phyloP scores from a whole-genome alignment of 2,888 invertebrate species.

The Orthonevra nobilis region DNA sequence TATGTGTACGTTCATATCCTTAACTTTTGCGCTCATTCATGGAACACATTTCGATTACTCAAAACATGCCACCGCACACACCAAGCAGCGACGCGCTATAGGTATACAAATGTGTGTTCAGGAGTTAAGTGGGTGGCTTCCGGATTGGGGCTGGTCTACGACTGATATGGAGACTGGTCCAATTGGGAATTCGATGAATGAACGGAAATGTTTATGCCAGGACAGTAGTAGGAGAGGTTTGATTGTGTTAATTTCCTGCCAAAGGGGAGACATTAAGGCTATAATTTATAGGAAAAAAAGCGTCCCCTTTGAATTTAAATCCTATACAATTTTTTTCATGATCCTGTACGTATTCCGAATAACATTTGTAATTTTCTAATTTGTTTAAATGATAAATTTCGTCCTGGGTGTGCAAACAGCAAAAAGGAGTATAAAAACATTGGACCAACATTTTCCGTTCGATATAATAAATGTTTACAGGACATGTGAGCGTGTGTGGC shows the following conservation, averaged over 20 bases:
- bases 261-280: slow-evolving; percentile 57
- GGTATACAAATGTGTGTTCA: slow-evolving; percentile 3
- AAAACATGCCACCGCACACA: slow-evolving; percentile 44
- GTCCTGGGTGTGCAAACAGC: not conserved
- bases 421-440: too few species aligned
- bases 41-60: slow-evolving; percentile 49
- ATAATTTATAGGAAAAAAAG: slow-evolving; percentile 44
- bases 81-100: not conserved
- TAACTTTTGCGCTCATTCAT: slow-evolving; percentile 52
- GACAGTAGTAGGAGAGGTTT: not conserved
- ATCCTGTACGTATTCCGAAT: not conserved
- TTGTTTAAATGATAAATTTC: slow-evolving; percentile 26
- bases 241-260: slow-evolving; percentile 58
- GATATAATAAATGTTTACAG: too few species aligned
- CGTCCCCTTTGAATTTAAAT: slow-evolving; percentile 13
- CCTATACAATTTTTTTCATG: too few species aligned
- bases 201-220: not conserved
- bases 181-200: slow-evolving; percentile 45
- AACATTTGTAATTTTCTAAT: slow-evolving; percentile 25
- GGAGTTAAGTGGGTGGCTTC: not conserved
- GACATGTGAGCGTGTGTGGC: not conserved
- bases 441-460: too few species aligned
- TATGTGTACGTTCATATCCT: slow-evolving; percentile 45
- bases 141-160: slow-evolving; percentile 9
- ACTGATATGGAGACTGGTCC: slow-evolving; percentile 40